Evolutionary conservation across 2,797 vertebrate species (phyloP), one percentile per base, ranked within the genome.

Genomic region (Poecilia picta): DNA sequence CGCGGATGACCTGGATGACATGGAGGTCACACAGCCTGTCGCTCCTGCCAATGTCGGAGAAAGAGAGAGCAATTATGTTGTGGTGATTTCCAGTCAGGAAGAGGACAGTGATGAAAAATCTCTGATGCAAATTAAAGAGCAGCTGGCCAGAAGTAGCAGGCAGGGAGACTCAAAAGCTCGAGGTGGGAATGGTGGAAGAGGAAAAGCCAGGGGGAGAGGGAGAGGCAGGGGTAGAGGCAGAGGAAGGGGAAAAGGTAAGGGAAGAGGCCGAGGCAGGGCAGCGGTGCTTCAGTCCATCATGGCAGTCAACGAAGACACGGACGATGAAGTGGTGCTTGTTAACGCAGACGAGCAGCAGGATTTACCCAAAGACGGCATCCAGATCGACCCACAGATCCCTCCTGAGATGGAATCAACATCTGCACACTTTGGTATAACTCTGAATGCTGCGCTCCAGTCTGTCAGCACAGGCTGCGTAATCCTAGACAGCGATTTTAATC

Each of bases 41-140:
- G 53, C 47, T 36, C 41, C 66, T 20, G 83, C 81, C 20, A 70
- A 12, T 71, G 75, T 45, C 6, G 73, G 43, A 23, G 79, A 20
- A 36, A 72, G 8, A 41, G 86, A 93, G 28, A 74, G 12, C 0
- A 66, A 88, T 8, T 81, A 93, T 57, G 82, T 92, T 8, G 64
- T 94, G 53, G n/a, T 92, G 45, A 90, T 94, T 57, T 93, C 92
- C 43, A 93, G 91, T 87, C 89, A 88, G 75, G 93, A 91, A 20
- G 98, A 97, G 0, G 97, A 98, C 88, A 98, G 97, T 0, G 97
- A 98, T 75, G 96, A 97, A 33, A 86, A 97, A 84, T 95, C 95
- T 1, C 71, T 95, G 41, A 92, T 94, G 72, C 95, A 97, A 62
- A 87, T 96, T 33, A 97, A 96, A 85, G 95, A 93, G 55, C 93